Percentiles rank a stretch among this genome's conserved stretches.
These are phyloP conservation scores for Serrognathus titanus DNA, from an alignment of 2,888 invertebrate species.

Conservation along the genomic window DNA sequence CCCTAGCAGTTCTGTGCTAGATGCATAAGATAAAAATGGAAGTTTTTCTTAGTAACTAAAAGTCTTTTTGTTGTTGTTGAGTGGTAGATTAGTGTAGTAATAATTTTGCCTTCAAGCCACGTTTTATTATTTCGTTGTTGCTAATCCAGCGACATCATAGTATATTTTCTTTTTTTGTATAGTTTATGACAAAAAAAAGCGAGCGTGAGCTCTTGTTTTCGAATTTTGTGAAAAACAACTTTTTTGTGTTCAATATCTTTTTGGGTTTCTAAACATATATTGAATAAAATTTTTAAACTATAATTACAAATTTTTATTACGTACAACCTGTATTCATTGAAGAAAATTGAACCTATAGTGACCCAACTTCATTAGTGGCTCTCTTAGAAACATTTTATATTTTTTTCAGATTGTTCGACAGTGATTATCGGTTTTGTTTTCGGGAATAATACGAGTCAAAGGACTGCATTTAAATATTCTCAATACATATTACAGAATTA, in stretches of 20 bases:
- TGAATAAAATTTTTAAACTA: slow-evolving; percentile 10
- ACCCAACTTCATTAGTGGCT: too few species aligned
- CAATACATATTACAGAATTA: too few species aligned
- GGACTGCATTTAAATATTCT: too few species aligned
- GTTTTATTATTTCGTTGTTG: slow-evolving; percentile 3
- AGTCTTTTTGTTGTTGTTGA: slow-evolving; percentile 7
- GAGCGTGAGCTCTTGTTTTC: slow-evolving; percentile 7
- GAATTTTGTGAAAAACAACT: slow-evolving; percentile 9
- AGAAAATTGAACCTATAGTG: too few species aligned
- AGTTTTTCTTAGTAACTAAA: slow-evolving; percentile 4
- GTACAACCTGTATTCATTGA: too few species aligned
- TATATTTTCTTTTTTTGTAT: not conserved
- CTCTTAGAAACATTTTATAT: too few species aligned
- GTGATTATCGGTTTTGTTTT: too few species aligned
- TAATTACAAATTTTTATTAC: not conserved
- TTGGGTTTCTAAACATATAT: slow-evolving; percentile 17
- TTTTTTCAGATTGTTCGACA: too few species aligned
- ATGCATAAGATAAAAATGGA: slow-evolving; percentile 1
- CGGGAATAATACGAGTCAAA: too few species aligned
- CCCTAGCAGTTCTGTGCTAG: slow-evolving; percentile 5
- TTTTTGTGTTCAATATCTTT: slow-evolving; percentile 13
- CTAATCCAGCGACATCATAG: not conserved
- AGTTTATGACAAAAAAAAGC: slow-evolving; percentile 6
- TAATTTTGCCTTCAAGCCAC: slow-evolving; percentile 15
- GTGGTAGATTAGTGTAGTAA: slow-evolving; percentile 12